phyloP scores from a whole-genome alignment of 1,140 invertebrate genomes.

The Pseudomyrmex sp. region DNA sequence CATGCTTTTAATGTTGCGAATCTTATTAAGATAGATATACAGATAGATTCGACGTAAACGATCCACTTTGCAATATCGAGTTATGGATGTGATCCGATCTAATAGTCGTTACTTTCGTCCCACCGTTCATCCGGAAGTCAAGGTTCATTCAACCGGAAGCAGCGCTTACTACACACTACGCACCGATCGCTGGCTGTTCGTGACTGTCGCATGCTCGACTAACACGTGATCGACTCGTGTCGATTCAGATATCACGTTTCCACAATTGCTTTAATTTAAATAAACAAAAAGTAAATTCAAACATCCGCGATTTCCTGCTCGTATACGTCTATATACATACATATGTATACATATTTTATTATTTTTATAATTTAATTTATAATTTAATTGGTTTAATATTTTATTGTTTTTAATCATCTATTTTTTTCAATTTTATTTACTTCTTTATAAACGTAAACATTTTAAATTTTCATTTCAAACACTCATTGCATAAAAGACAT shows the following conservation, averaged over 20 bases:
- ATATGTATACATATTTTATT: no score
- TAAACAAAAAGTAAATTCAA: no score
- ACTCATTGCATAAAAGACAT: not conserved
- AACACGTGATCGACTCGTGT: slow-evolving; percentile 48
- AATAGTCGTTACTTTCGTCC: slow-evolving; percentile 39
- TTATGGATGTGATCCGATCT: slow-evolving; percentile 68
- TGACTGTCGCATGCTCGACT: slow-evolving; percentile 62
- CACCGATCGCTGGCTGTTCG: slow-evolving; percentile 65
- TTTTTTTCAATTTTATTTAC: not conserved
- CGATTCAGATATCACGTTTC: not conserved
- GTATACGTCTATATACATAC: no score
- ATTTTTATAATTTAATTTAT: no score
- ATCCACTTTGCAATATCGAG: slow-evolving; percentile 63
- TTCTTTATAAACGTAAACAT: not conserved
- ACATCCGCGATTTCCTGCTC: no score
- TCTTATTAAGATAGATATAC: slow-evolving; percentile 3
- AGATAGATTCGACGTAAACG: not conserved
- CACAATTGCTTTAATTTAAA: no score
- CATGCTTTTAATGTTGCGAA: slow-evolving; percentile 45
- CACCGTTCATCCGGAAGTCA: slow-evolving; percentile 69
- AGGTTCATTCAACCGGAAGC: slow-evolving; percentile 81
- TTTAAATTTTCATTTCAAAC: not conserved
- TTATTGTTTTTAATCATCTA: no score
- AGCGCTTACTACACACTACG: slow-evolving; percentile 72
- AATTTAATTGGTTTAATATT: no score